A percentile compares a stretch with the other conserved stretches of the same genome.
Evolutionary conservation across 2,113 vertebrate species (phyloP).

Genomic region (Bubo blakistoni): DNA sequence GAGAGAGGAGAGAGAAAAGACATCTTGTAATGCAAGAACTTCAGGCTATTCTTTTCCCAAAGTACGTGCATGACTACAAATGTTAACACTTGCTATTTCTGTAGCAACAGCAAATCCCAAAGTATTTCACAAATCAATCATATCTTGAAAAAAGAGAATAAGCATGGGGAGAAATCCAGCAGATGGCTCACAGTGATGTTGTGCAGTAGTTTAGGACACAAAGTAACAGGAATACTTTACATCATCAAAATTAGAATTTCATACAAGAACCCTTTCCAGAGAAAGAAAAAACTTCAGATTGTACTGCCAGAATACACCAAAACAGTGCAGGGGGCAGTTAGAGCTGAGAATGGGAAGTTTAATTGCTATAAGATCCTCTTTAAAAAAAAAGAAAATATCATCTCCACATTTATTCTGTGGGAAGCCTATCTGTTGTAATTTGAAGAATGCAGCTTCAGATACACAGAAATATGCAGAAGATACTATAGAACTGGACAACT

Average conservation of each 20-base stretch:
- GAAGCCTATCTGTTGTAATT: not conserved
- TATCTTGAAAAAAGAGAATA: not conserved
- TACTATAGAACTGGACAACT: not conserved
- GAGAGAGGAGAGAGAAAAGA: not conserved
- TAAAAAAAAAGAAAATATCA: not conserved
- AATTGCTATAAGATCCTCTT: not conserved
- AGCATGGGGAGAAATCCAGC: not conserved
- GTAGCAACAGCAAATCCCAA: not conserved
- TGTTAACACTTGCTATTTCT: not conserved
- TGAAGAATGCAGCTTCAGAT: not conserved
- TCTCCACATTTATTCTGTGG: not conserved
- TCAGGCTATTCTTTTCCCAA: not conserved
- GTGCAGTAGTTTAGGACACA: not conserved
- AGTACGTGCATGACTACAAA: not conserved
- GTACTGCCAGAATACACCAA: not conserved
- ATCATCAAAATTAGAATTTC: not conserved
- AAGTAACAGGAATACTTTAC: not conserved
- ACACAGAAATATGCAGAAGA: not conserved
- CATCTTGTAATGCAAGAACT: not conserved
- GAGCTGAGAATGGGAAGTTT: not conserved
- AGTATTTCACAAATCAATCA: not conserved
- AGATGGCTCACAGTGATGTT: not conserved
- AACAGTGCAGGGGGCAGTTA: not conserved
- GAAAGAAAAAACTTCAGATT: not conserved
- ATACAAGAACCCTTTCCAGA: not conserved